Evolutionary conservation across 2,113 vertebrate genomes (phyloP), one percentile per base, ranked within the genome.

Genomic region (Sylvilagus bachmani): DNA sequence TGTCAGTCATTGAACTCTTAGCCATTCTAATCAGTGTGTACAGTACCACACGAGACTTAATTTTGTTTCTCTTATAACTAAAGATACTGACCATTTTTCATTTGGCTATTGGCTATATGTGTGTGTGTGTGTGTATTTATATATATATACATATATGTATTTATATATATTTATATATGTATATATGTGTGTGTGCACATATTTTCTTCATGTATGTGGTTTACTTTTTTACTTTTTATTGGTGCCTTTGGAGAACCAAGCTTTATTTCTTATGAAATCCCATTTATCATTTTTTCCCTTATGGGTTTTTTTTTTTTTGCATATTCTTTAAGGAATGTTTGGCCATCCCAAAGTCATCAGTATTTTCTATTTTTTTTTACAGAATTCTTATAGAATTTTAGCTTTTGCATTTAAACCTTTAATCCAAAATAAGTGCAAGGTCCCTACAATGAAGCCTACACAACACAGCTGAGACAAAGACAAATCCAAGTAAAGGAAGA

Each of bases 151-250:
- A 44, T 44, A 44, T 5, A 6, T 44, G 44, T 44, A n/a, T n/a
- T n/a, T n/a, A n/a, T n/a, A 82, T 64, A 71, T 6, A 38, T 11
- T 62, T 16, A 79, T 10, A 22, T 7, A 44, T 8, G 8, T 7
- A 44, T 7, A 44, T 44, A 44, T 44, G 8, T 5, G 44, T 44
- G 44, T 44, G 44, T 49, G 4, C 5, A 38, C 67, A 75, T 58
- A 90, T 64, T 80, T 90, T 66, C 44, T 86, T 25, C 29, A 4
- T 78, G 3, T 9, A 70, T 66, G 17, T 16, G 19, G 2, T 2
- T 86, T 66, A n/a, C 16, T 53, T 66, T 69, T 91, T 91, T 22
- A 58, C n/a, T 91, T 81, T 91, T 81, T 14, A 89, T 64, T 61
- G 29, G 0, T 31, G 21, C 79, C 9, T 70, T 78, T 55, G 27